Conservation (phyloP, 2,797 vertebrate genomes). For the Hozukius guyotensis region DNA sequence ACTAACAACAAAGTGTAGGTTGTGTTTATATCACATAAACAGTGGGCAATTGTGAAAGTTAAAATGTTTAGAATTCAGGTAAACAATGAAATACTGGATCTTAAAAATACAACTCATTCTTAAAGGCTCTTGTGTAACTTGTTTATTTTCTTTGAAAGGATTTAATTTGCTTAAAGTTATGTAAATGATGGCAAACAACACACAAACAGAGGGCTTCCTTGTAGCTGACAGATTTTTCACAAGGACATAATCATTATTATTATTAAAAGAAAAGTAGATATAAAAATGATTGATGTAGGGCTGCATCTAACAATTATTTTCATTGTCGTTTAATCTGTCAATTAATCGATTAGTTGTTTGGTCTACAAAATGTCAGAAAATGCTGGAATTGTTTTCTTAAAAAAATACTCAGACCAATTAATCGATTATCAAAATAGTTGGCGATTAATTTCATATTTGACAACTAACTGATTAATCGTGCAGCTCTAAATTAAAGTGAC, state of each 20-base stretch:
- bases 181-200: not conserved
- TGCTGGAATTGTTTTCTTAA: too few species aligned
- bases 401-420: too few species aligned
- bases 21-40: not conserved
- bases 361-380: too few species aligned
- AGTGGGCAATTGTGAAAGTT: not conserved
- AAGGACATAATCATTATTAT: not conserved
- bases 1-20: not conserved
- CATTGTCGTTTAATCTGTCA: too few species aligned
- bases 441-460: too few species aligned
- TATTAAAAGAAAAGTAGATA: not conserved
- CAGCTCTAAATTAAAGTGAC: not conserved
- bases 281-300: not conserved
- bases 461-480: too few species aligned
- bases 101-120: not conserved
- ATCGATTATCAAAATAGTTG: too few species aligned
- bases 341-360: too few species aligned
- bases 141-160: not conserved
- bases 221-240: not conserved
- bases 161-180: not conserved
- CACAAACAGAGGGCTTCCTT: not conserved
- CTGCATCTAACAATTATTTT: too few species aligned
- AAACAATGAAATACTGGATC: not conserved
- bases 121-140: not conserved
- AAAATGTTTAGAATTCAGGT: not conserved